phyloP scores from a whole-genome alignment of 2,888 invertebrate species.

The Scaptodrosophila latifasciaeformis region DNA sequence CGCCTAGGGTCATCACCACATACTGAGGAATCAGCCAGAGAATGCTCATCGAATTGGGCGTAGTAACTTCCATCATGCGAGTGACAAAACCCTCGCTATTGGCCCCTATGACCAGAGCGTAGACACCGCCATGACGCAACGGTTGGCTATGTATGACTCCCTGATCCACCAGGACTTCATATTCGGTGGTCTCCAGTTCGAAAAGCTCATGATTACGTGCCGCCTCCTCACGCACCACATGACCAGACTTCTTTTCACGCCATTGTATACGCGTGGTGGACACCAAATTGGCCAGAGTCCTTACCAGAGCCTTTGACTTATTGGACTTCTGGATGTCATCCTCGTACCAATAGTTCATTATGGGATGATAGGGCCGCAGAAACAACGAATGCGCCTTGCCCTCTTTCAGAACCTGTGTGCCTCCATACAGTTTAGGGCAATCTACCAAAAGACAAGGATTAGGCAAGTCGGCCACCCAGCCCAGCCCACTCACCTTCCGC shows the following conservation, averaged over 20 bases:
- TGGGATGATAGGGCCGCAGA: slow-evolving; percentile 34
- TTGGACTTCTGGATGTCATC: slow-evolving; percentile 68
- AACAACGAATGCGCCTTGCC: slow-evolving; percentile 54
- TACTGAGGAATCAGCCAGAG: slow-evolving; percentile 82
- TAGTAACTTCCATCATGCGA: slow-evolving; percentile 50
- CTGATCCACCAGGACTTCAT: slow-evolving; percentile 43
- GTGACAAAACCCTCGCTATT: slow-evolving; percentile 18
- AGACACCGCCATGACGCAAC: slow-evolving; percentile 70
- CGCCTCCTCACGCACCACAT: slow-evolving; percentile 28
- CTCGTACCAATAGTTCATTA: slow-evolving; percentile 45
- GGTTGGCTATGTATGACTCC: slow-evolving; percentile 20
- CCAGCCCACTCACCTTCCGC: slow-evolving; percentile 48
- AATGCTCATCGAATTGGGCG: slow-evolving; percentile 77
- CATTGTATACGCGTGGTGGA: slow-evolving; percentile 46
- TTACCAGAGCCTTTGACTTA: slow-evolving; percentile 55
- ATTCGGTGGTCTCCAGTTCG: slow-evolving; percentile 51
- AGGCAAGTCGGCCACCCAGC: background rate
- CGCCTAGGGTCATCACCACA: slow-evolving; percentile 79
- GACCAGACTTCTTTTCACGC: slow-evolving; percentile 34
- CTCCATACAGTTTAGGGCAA: slow-evolving; percentile 42
- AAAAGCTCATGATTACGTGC: slow-evolving; percentile 45
- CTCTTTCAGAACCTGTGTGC: slow-evolving; percentile 39
- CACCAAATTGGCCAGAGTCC: slow-evolving; percentile 59
- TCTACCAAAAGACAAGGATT: slow-evolving; percentile 30
- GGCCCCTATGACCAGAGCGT: slow-evolving; percentile 60